These are phyloP conservation scores for Pontoporia blainvillei DNA, from an alignment of 2,113 vertebrate genomes.

Conservation along the genomic window DNA sequence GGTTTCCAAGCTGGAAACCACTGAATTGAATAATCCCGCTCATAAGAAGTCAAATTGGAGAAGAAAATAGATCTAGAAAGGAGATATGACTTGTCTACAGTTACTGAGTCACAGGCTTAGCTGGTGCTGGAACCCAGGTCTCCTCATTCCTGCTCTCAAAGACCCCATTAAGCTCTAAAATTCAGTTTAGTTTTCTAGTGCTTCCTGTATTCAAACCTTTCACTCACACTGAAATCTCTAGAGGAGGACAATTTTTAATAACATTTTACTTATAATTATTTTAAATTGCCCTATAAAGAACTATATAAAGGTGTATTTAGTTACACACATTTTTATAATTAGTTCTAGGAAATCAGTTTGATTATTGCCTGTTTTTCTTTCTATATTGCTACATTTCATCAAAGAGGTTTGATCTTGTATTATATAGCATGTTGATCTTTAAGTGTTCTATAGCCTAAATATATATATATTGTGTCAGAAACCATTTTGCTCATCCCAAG, in stretches of 20 bases:
- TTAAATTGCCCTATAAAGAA: neutral
- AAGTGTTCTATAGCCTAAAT: neutral
- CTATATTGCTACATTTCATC: neutral
- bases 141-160: neutral
- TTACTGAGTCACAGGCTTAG: neutral
- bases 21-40: neutral
- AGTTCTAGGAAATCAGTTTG: neutral
- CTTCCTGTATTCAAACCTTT: neutral
- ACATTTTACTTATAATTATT: constrained; percentile 29
- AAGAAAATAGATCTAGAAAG: neutral
- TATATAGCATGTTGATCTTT: neutral
- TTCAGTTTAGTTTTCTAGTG: neutral
- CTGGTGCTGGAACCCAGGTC: rapidly evolving
- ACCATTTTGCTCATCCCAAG: neutral
- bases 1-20: neutral
- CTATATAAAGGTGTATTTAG: neutral
- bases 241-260: neutral
- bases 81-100: neutral
- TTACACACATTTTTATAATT: neutral
- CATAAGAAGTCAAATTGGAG: neutral
- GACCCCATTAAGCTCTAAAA: neutral
- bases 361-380: neutral
- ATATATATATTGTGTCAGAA: neutral
- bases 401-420: neutral
- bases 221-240: neutral